Base-by-base conservation (phyloP, 37 sponge, comb jelly and placozoan species). In the Ephydatia muelleri region DNA sequence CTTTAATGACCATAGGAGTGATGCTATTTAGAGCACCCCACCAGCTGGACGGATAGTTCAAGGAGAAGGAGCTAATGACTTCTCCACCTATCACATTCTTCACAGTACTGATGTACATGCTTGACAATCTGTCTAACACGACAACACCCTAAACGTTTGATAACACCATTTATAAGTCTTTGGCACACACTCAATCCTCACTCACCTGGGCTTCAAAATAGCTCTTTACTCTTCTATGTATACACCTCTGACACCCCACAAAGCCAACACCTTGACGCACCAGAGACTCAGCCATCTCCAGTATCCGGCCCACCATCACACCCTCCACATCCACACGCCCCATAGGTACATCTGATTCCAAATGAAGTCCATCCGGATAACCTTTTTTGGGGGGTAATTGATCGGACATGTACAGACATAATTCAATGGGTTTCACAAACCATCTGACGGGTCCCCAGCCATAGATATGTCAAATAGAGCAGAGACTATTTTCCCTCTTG, bases 171-270 rank as follows among this genome's bases (percentile, higher is more conserved):
- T 57, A 11, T 57, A 57, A 19, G 6, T 14, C 9, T 16, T 57
- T 0, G 0, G 30, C 29, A 71, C 28, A 34, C 30, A 12, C 30
- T 9, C 5, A 13, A 66, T 27, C 83, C 25, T 16, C 27, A 3
- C 72, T 38, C 30, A 85, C 85, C 31, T 88, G 29, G 40, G 70
- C 39, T 27, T 70, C 39, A 40, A 80, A 66, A 48, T 70, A 82
- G 22, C 87, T 79, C 75, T 77, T 83, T 29, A 90, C n/a, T 5
- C 35, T 35, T 11, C 88, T 88, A 38, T 93, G 94, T 12, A 93
- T 39, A 14, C 70, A 68, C 49, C 87, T 93, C 83, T 93, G 94
- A 38, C 94, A 93, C 68, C 83, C 88, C 23, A 93, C 82, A 21
- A 93, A 66, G 30, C 85, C 78, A 22, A 90, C 88, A 3, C 85